Conservation (phyloP, 2,113 vertebrate genomes). For the rat (Rattus norvegicus) region GRCr8 NC_086025.1:26242001-26242500, state of each 20-base stretch:
- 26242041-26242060: not conserved
- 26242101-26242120: not conserved
- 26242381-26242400: not conserved
- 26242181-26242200: not conserved
- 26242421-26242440: constrained; percentile 31
- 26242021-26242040: not conserved
- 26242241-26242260: not conserved
- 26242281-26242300: not conserved
- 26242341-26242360: not conserved
- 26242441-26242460: not conserved
- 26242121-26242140: not conserved
- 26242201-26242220: not conserved
- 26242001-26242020: not conserved
- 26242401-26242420: not conserved
- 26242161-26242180: not conserved
- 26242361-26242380: not conserved
- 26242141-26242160: not conserved
- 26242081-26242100: not conserved
- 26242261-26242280: not conserved
- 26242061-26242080: not conserved
- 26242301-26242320: not conserved
- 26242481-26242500: not conserved
- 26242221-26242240: not conserved
- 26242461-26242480: constrained; percentile 5
- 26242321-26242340: not conserved